Evolutionary conservation across 2,888 invertebrate species (phyloP).

Genomic region (Dynastes maya): DNA sequence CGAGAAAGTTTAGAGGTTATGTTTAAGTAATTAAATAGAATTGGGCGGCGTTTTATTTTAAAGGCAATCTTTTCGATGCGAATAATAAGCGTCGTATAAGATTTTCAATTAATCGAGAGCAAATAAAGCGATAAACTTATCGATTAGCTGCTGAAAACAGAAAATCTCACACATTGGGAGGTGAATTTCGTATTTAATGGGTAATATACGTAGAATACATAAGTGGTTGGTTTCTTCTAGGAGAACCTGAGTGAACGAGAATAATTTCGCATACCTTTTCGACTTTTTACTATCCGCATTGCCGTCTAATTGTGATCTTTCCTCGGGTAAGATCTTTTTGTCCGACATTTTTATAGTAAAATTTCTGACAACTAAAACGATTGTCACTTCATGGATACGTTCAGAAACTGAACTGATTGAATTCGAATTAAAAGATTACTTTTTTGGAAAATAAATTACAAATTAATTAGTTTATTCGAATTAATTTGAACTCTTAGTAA

Average conservation of each 20-base stretch:
- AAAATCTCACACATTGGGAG: conserved; percentile 20
- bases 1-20: conserved; percentile 28
- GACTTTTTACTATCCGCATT: conserved; percentile 70
- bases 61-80: neutral
- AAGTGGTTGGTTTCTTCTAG: neutral
- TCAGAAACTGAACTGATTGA: conserved; percentile 5
- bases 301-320: conserved; percentile 71
- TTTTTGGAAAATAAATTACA: too few species aligned
- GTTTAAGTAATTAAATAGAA: conserved; percentile 22
- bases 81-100: neutral
- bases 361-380: conserved; percentile 36
- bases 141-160: conserved; percentile 42
- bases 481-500: too few species aligned
- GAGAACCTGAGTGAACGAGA: neutral
- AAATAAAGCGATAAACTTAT: conserved; percentile 50
- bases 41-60: neutral
- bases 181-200: neutral
- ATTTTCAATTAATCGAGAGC: conserved; percentile 34
- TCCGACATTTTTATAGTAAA: conserved; percentile 66
- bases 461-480: too few species aligned
- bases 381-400: conserved; percentile 28
- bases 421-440: too few species aligned
- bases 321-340: conserved; percentile 70
- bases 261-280: conserved; percentile 68
- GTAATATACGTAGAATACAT: neutral